Evolutionary conservation across 2,888 invertebrate species (phyloP).

Genomic region (Oscheius sp.): DNA sequence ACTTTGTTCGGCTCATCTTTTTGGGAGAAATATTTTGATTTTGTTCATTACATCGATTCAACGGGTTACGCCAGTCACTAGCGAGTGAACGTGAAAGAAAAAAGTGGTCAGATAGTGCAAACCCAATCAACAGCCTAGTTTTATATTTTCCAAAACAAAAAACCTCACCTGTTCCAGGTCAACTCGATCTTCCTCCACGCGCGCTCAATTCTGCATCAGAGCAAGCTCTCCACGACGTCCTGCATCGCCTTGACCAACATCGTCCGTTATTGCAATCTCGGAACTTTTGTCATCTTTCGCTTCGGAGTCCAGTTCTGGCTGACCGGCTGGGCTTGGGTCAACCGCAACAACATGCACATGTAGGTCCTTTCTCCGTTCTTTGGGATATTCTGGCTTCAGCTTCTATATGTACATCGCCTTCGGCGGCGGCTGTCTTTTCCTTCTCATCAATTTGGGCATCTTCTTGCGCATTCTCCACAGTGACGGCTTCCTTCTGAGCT

Average conservation of each 20-base stretch:
- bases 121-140: neutral
- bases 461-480: conserved; percentile 54
- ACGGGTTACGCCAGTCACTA: too few relatives aligned
- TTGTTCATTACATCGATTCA: too few relatives aligned
- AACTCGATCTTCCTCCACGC: conserved; percentile 56
- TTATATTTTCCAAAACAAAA: neutral
- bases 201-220: conserved; percentile 52
- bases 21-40: too few relatives aligned
- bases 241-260: conserved; percentile 53
- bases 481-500: conserved; percentile 53
- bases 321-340: conserved; percentile 54
- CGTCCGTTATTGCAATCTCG: conserved; percentile 45
- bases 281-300: conserved; percentile 54
- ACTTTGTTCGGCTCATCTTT: too few relatives aligned
- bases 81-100: too few relatives aligned
- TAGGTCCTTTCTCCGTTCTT: conserved; percentile 8
- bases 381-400: conserved; percentile 35
- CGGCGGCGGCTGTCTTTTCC: conserved; percentile 48
- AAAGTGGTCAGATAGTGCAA: too few relatives aligned
- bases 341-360: conserved; percentile 54
- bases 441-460: conserved; percentile 53
- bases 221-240: conserved; percentile 49
- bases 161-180: conserved; percentile 34
- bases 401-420: conserved; percentile 50
- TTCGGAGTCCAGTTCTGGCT: conserved; percentile 54